Evolutionary conservation across 2,797 vertebrate species (phyloP), one percentile per base, ranked within the genome.

Genomic region (Amniataba percoides): DNA sequence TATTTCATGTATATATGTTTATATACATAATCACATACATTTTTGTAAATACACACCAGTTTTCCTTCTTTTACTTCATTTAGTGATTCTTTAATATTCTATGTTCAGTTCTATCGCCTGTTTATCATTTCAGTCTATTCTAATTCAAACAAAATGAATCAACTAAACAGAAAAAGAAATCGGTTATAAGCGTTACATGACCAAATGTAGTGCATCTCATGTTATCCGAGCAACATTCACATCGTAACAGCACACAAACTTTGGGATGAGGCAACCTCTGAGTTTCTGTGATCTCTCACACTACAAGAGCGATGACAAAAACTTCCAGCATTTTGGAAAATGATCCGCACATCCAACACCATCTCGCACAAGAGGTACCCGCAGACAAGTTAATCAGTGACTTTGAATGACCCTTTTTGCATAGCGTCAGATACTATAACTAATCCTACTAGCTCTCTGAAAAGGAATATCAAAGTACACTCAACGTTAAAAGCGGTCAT

Each of bases 401-500:
- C 40, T 69, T 5, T 65, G 1, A 34, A 45, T 34, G 7, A 23
- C n/a, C 4, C 3, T 71, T 40, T 36, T 16, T 51, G n/a, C 21
- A n/a, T 10, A 45, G n/a, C n/a, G 48, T 53, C 21, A 51, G 14
- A 56, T 42, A 39, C 69, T 62, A 25, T 9, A 62, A 40, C 16
- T 62, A 56, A 71, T 63, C 55, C 71, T 36, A 77, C 49, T 7
- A 27, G 73, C 13, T 61, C n/a, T 45, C n/a, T 14, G 5, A 56
- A 61, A 23, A 60, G 52, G 13, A 78, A 71, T 46, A 76, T 67
- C 57, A 62, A 71, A 67, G 59, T 25, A 71, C 31, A 48, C 25
- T 66, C 23, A 72, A 12, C 64, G 21, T 55, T 71, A 69, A 46
- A 79, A 4, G 74, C 60, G 72, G 79, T 86, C 80, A 60, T 14